Evolutionary conservation across 2,797 vertebrate genomes (phyloP).

Genomic region (Agapornis canus): DNA sequence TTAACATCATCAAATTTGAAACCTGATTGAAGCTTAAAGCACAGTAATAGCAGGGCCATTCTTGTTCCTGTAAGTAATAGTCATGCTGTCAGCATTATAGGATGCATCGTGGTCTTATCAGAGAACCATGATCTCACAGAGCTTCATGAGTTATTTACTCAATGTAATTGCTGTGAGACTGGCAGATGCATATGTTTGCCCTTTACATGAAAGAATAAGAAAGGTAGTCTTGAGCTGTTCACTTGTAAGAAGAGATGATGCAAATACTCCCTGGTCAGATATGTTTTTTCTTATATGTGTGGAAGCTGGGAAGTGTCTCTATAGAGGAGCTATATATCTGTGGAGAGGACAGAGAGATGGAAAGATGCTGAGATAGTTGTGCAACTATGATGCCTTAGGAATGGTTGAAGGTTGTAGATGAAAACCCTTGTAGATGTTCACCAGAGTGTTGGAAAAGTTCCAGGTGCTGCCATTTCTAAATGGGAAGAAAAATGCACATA

Average conservation of each 20-base stretch:
- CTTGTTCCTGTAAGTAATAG: background rate
- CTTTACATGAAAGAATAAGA: background rate
- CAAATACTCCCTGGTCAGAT: background rate
- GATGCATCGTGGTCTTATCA: background rate
- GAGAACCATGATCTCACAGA: background rate
- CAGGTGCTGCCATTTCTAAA: background rate
- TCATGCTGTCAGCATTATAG: background rate
- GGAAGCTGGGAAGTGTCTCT: background rate
- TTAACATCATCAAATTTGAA: rapidly evolving
- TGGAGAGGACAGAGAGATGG: background rate
- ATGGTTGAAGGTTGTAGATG: background rate
- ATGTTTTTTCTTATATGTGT: background rate
- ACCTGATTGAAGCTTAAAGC: background rate
- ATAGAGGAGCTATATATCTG: background rate
- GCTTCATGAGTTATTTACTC: background rate
- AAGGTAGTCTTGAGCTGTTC: background rate
- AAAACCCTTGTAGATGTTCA: background rate
- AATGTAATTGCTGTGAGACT: background rate
- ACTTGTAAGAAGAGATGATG: background rate
- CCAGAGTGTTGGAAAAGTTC: background rate
- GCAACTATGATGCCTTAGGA: background rate
- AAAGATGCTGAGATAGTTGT: background rate
- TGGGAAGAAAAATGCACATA: background rate
- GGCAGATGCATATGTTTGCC: background rate
- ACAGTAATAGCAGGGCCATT: background rate